These are phyloP conservation scores for Aphrocallistes beatrix DNA, from an alignment of 37 sponge, comb jelly and placozoan species.

Conservation along the genomic window DNA sequence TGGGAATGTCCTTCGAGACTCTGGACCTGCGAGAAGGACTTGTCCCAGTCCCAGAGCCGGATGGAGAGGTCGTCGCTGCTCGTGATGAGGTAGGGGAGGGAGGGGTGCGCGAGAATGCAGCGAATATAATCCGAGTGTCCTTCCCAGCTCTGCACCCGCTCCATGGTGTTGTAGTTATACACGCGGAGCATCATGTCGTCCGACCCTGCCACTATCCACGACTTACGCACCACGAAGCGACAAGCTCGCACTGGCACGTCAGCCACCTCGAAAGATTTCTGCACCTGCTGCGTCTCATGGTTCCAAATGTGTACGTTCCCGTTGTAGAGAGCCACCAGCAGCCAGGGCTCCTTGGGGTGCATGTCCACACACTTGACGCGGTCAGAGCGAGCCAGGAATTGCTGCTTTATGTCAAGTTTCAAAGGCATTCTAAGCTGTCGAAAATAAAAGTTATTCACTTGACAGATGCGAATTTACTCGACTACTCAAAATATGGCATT, in stretches of 20 bases:
- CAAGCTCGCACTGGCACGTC: slow-evolving; percentile 73
- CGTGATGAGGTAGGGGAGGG: slow-evolving; percentile 85
- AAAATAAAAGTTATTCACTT: too few relatives aligned
- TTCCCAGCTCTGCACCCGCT: slow-evolving; percentile 84
- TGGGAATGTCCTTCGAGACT: slow-evolving; percentile 95
- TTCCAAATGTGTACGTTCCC: slow-evolving; percentile 97
- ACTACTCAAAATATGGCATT: too few relatives aligned
- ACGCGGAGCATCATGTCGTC: slow-evolving; percentile 89
- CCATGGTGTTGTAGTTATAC: slow-evolving; percentile 98
- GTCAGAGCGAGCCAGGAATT: slow-evolving; percentile 86
- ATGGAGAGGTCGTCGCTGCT: slow-evolving; percentile 94
- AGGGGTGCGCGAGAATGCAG: slow-evolving; percentile 79
- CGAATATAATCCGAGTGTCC: slow-evolving; percentile 94
- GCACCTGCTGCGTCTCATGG: slow-evolving; percentile 65
- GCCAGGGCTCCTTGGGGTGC: slow-evolving; percentile 94
- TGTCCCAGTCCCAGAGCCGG: slow-evolving; percentile 99
- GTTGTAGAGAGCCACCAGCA: slow-evolving; percentile 87
- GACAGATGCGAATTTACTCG: too few relatives aligned
- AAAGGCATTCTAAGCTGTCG: too few relatives aligned
- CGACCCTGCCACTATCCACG: slow-evolving; percentile 91
- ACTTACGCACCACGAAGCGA: slow-evolving; percentile 83
- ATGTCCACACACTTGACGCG: slow-evolving; percentile 89
- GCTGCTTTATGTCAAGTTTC: slow-evolving; percentile 76
- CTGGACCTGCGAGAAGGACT: slow-evolving; percentile 78
- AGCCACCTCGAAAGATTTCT: slow-evolving; percentile 81